Percentiles rank a stretch among this genome's conserved stretches.
phyloP scores from a whole-genome alignment of 1,140 invertebrate species.

The Bombus terrestris region DNA sequence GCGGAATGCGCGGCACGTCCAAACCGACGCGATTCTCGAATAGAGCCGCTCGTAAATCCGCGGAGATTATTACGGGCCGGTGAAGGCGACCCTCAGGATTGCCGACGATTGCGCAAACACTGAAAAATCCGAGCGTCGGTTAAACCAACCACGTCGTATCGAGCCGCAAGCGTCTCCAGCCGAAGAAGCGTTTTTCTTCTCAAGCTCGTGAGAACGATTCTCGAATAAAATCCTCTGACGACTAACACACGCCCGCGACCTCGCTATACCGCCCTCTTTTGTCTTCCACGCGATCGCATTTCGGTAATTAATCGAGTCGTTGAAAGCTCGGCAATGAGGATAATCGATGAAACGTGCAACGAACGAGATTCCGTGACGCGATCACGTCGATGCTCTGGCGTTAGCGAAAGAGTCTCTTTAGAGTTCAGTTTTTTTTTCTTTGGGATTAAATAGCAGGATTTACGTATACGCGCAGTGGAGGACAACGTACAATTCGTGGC shows the following conservation, averaged over 20 bases:
- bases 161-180: background rate
- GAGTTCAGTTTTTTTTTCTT: background rate
- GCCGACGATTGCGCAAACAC: constrained; percentile 57
- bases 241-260: background rate
- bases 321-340: background rate
- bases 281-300: background rate
- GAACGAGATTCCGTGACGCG: background rate
- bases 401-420: too few species aligned
- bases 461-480: background rate
- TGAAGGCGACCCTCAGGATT: constrained; percentile 30
- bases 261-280: background rate
- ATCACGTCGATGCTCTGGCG: background rate
- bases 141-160: constrained; percentile 42
- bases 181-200: background rate
- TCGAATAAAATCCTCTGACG: too few species aligned
- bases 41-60: constrained; percentile 68
- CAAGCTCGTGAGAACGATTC: background rate
- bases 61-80: constrained; percentile 66
- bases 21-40: constrained; percentile 59
- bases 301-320: constrained; percentile 21
- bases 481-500: too few species aligned
- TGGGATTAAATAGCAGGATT: background rate
- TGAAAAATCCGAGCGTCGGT: constrained; percentile 57
- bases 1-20: constrained; percentile 54
- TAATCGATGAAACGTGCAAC: constrained; percentile 1